These are phyloP conservation scores for Cerceris ruficornis DNA, from an alignment of 2,888 invertebrate genomes.

Conservation along the genomic window DNA sequence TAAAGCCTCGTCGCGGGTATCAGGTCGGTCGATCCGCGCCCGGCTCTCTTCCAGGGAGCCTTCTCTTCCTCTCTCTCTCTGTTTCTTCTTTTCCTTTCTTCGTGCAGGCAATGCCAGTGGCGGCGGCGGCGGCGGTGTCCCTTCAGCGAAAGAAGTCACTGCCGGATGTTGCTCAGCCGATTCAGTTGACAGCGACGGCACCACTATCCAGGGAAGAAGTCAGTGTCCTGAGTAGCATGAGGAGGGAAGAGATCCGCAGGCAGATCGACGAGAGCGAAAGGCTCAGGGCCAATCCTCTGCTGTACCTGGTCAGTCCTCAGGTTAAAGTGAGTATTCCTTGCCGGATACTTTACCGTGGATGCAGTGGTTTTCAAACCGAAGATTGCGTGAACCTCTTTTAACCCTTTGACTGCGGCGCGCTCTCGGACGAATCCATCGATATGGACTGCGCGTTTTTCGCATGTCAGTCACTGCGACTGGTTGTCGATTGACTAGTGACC, in stretches of 20 bases:
- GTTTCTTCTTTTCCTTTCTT: slow-evolving; percentile 56
- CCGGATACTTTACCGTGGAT: not conserved
- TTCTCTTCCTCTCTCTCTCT: slow-evolving; percentile 29
- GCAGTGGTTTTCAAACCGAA: no score
- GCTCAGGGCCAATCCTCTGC: slow-evolving; percentile 95
- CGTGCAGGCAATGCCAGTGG: slow-evolving; percentile 89
- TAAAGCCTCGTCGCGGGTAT: not conserved
- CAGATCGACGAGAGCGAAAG: slow-evolving; percentile 95
- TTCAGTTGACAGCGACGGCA: slow-evolving; percentile 90
- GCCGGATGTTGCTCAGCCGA: slow-evolving; percentile 92
- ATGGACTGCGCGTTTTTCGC: no score
- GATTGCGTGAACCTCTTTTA: no score
- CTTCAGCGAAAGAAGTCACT: slow-evolving; percentile 97
- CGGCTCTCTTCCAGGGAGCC: slow-evolving; percentile 35
- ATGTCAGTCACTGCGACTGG: no score
- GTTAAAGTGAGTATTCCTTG: slow-evolving; percentile 90
- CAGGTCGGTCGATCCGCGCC: not conserved
- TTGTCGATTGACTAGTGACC: no score
- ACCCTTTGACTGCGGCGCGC: no score
- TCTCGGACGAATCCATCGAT: no score
- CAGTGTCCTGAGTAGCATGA: slow-evolving; percentile 94
- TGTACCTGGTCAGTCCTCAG: slow-evolving; percentile 98
- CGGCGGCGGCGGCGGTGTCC: slow-evolving; percentile 83
- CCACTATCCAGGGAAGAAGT: slow-evolving; percentile 98
- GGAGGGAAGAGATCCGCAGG: slow-evolving; percentile 96